A percentile compares a stretch with the other conserved stretches of the same genome.
These are phyloP conservation scores for Meta bourneti DNA, from an alignment of 2,888 invertebrate species.

Conservation along the genomic window DNA sequence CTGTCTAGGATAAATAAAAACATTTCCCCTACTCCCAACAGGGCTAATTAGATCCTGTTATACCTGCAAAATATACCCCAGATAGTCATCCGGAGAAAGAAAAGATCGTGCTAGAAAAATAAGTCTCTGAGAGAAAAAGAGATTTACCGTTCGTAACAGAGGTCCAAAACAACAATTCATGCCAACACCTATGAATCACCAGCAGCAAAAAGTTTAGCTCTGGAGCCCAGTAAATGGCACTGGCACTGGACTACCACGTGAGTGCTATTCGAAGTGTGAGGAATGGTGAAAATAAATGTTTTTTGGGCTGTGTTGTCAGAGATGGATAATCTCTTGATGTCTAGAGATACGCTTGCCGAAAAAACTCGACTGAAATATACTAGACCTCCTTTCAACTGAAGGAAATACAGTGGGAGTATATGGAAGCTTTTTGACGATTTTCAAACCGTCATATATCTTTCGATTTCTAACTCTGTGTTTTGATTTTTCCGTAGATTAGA, in stretches of 20 bases:
- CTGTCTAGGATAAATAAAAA: too few species aligned
- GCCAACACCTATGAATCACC: constrained; percentile 59
- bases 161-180: constrained; percentile 44
- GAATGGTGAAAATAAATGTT: constrained; percentile 63
- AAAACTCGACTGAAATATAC: constrained; percentile 53
- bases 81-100: not conserved
- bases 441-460: constrained; percentile 74
- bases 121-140: not conserved
- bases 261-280: constrained; percentile 69
- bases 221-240: constrained; percentile 64
- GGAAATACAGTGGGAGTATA: constrained; percentile 45
- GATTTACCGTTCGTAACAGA: too few species aligned
- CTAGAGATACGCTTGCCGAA: constrained; percentile 53
- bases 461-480: constrained; percentile 67
- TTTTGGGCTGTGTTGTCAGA: constrained; percentile 60
- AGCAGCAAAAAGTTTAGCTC: constrained; percentile 18
- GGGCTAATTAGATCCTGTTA: not conserved
- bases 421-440: constrained; percentile 71
- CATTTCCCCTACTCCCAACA: too few species aligned
- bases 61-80: not conserved
- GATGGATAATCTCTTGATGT: constrained; percentile 73
- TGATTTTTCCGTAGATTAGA: constrained; percentile 69
- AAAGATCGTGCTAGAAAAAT: too few species aligned
- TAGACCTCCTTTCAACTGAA: constrained; percentile 40
- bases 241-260: constrained; percentile 32